These are phyloP conservation scores for Priocnemis perturbator DNA, from an alignment of 2,888 invertebrate species.

Conservation along the genomic window DNA sequence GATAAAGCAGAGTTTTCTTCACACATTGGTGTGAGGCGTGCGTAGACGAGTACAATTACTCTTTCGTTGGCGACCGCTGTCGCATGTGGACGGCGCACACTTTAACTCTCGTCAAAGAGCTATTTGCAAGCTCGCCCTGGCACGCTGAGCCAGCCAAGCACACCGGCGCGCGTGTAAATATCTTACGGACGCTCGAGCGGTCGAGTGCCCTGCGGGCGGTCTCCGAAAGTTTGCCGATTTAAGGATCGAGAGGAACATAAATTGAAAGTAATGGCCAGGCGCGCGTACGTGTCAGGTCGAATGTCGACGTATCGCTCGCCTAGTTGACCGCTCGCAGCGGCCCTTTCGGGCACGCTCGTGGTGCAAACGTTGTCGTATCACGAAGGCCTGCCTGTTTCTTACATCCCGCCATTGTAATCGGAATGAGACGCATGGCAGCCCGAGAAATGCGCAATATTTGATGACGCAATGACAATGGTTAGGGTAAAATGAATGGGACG, in stretches of 20 bases:
- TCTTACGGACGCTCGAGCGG: constrained; percentile 45
- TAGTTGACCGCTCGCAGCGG: constrained; percentile 41
- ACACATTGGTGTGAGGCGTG: no score
- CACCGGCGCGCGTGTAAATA: constrained; percentile 19
- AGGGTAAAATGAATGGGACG: constrained; percentile 7
- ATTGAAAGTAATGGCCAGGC: constrained; percentile 71
- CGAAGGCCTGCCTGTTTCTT: constrained; percentile 53
- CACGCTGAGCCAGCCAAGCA: no score
- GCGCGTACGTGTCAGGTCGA: constrained; percentile 54
- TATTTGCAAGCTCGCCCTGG: no score
- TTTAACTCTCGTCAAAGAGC: no score
- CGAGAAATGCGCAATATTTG: neutral
- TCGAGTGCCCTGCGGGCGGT: constrained; percentile 60
- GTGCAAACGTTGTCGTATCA: constrained; percentile 43
- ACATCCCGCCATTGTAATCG: neutral
- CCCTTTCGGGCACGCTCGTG: constrained; percentile 26
- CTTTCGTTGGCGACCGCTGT: neutral
- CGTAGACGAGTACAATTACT: no score
- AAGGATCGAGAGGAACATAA: constrained; percentile 68
- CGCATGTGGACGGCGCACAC: neutral
- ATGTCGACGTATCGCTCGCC: constrained; percentile 52
- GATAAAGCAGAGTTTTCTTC: no score
- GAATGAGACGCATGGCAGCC: neutral
- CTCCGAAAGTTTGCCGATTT: constrained; percentile 64
- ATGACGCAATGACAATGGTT: constrained; percentile 20